Conservation (phyloP, 2,888 invertebrate genomes). For the Limnephilus auricula region DNA sequence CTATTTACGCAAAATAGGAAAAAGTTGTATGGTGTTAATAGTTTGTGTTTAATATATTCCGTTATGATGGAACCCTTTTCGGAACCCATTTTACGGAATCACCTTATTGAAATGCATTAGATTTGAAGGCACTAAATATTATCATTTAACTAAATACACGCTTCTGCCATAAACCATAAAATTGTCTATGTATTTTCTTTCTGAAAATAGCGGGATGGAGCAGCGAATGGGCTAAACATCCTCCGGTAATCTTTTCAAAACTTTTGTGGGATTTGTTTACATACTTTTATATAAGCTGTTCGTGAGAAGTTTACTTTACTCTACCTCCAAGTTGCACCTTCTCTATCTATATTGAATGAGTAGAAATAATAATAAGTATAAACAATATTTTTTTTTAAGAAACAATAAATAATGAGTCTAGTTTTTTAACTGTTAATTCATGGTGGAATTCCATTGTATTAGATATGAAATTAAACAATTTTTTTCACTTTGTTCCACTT, state of each 20-base stretch:
- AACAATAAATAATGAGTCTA: too few species aligned
- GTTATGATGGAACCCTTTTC: constrained; percentile 2
- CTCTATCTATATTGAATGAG: too few species aligned
- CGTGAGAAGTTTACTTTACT: background rate
- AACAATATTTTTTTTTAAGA: too few species aligned
- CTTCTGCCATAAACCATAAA: background rate
- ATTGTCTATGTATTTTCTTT: background rate
- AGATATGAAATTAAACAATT: too few species aligned
- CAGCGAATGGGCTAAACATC: background rate
- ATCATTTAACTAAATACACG: background rate
- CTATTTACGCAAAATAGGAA: constrained; percentile 13
- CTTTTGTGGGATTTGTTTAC: background rate
- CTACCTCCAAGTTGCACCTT: too few species aligned
- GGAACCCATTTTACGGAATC: background rate
- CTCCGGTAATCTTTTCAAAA: background rate
- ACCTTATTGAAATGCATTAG: background rate
- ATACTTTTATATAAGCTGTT: background rate
- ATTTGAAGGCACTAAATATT: background rate
- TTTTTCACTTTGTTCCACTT: too few species aligned
- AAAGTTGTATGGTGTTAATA: constrained; percentile 18
- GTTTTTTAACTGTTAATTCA: too few species aligned
- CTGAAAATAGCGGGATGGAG: background rate
- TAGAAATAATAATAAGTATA: too few species aligned
- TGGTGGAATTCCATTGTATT: too few species aligned
- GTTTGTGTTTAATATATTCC: background rate